These are phyloP conservation scores for Cyphomyrmex costatus DNA, from an alignment of 1,140 invertebrate species.

Conservation along the genomic window DNA sequence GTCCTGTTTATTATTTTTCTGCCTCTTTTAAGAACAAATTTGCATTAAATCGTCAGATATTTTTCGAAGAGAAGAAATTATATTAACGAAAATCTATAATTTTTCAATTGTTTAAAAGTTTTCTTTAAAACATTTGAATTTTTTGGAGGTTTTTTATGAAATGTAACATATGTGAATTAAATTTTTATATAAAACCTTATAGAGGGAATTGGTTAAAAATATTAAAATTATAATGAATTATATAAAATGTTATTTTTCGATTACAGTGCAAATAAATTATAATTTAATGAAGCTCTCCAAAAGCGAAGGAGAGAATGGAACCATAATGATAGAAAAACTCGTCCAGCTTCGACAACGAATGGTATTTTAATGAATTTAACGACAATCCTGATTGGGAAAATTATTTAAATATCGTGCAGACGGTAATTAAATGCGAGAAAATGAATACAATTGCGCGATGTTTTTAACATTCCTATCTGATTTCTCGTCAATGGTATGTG, in stretches of 20 bases:
- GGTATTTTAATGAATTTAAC: slow-evolving; percentile 34
- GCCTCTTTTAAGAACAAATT: neutral
- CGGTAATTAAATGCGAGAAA: slow-evolving; percentile 33
- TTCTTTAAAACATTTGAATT: neutral
- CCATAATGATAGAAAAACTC: slow-evolving; percentile 33
- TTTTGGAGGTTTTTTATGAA: neutral
- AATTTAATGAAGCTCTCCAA: slow-evolving; percentile 20
- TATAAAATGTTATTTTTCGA: slow-evolving; percentile 10
- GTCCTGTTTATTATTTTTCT: slow-evolving; percentile 15
- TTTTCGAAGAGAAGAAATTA: neutral
- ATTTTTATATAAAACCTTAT: neutral
- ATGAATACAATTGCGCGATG: slow-evolving; percentile 48
- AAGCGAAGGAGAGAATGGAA: neutral
- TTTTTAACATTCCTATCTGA: slow-evolving; percentile 42
- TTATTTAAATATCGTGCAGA: slow-evolving; percentile 43
- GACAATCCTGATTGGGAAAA: slow-evolving; percentile 8
- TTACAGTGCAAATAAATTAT: slow-evolving; percentile 19
- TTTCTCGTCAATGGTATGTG: slow-evolving; percentile 27
- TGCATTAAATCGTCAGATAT: slow-evolving; percentile 6
- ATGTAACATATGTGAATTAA: neutral
- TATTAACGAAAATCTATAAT: slow-evolving; percentile 18
- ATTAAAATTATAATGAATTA: slow-evolving; percentile 12
- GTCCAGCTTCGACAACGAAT: neutral
- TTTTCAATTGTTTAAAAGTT: neutral
- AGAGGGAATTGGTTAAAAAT: neutral